Percentiles rank a stretch among this genome's conserved stretches.
These are phyloP conservation scores for Epinephelus lanceolatus DNA, from an alignment of 2,113 vertebrate species.

Conservation along the genomic window DNA sequence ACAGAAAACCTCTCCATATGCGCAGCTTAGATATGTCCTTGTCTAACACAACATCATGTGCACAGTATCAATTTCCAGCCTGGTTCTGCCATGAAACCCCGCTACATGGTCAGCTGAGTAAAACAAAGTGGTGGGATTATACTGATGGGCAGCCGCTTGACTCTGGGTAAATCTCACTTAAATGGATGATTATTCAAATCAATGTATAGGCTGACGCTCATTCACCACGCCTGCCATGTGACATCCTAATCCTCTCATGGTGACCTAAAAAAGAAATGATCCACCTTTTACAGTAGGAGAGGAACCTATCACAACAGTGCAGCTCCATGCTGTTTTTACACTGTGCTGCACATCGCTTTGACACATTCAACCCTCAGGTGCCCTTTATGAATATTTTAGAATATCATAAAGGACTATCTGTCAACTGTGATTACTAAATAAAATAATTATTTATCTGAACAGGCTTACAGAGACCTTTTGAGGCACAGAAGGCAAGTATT, in stretches of 20 bases:
- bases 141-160: slow-evolving; percentile 13
- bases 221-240: not conserved
- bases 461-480: not conserved
- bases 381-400: slow-evolving; percentile 73
- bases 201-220: slow-evolving; percentile 7
- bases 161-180: slow-evolving; percentile 37
- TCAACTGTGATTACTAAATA: slow-evolving; percentile 54
- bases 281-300: slow-evolving; percentile 7
- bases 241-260: slow-evolving; percentile 34
- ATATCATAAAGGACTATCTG: slow-evolving; percentile 57
- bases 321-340: slow-evolving; percentile 28
- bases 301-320: not conserved
- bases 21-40: slow-evolving; percentile 17
- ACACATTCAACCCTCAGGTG: slow-evolving; percentile 55
- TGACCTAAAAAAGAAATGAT: slow-evolving; percentile 7
- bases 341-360: slow-evolving; percentile 37
- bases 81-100: not conserved
- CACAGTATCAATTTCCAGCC: not conserved
- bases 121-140: slow-evolving; percentile 42
- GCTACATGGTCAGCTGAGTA: slow-evolving; percentile 8
- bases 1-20: slow-evolving; percentile 33
- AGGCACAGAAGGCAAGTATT: not conserved
- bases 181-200: slow-evolving; percentile 49
- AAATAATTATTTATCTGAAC: slow-evolving; percentile 32
- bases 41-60: slow-evolving; percentile 1